These are phyloP conservation scores for Ophthalmolycus amberensis DNA, from an alignment of 2,113 vertebrate species.

Conservation along the genomic window DNA sequence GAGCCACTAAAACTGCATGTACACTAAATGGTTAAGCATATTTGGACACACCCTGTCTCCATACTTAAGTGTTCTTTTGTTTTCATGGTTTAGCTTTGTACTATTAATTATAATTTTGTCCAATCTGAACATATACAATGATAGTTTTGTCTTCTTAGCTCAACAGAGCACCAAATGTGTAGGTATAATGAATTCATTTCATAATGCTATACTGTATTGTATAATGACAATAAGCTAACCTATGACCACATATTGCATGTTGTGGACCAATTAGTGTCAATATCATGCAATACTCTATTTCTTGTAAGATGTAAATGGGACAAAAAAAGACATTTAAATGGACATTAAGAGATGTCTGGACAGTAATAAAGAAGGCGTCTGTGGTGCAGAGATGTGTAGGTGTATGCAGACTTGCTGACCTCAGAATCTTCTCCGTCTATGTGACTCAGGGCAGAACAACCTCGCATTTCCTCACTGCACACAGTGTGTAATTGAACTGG, in stretches of 20 bases:
- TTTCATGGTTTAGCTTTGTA: neutral
- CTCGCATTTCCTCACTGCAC: constrained; percentile 19
- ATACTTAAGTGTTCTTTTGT: neutral
- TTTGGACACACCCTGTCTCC: neutral
- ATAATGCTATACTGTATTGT: neutral
- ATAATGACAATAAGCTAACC: neutral
- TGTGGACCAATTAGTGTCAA: neutral
- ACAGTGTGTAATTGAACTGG: constrained; percentile 48
- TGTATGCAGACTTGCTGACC: constrained; percentile 9
- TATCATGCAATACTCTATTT: neutral
- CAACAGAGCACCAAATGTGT: neutral
- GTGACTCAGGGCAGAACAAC: constrained; percentile 47
- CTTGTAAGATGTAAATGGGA: neutral
- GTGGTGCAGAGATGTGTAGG: neutral
- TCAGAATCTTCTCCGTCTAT: constrained; percentile 17
- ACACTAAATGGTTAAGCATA: neutral
- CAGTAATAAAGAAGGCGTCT: neutral
- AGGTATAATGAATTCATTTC: neutral
- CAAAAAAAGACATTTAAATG: neutral
- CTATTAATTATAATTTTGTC: no score
- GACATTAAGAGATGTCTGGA: neutral
- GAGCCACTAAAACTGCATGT: neutral
- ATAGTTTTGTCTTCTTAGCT: neutral
- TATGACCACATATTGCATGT: neutral
- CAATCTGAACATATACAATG: neutral